These are phyloP conservation scores for Stenodema calcarata DNA, from an alignment of 2,888 invertebrate species.

Conservation along the genomic window DNA sequence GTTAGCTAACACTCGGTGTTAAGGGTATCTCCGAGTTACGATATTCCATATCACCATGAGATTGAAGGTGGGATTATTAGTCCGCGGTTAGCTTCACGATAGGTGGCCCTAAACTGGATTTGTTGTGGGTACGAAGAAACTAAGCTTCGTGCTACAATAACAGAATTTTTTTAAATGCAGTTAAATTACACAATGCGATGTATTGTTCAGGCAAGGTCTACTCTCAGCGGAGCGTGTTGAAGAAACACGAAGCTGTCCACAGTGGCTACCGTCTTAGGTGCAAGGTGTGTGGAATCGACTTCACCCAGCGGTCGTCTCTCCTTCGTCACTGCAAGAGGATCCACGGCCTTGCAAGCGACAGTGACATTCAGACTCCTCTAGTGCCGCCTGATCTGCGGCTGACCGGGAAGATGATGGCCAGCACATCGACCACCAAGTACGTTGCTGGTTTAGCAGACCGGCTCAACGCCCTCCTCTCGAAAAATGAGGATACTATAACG, in stretches of 20 bases:
- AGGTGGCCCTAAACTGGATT: too few species aligned
- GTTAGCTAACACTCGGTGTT: too few species aligned
- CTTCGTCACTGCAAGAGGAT: conserved; percentile 58
- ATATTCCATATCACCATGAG: too few species aligned
- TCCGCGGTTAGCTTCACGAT: too few species aligned
- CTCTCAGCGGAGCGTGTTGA: conserved; percentile 55
- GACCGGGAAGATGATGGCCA: neutral
- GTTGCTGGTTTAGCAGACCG: conserved; percentile 19
- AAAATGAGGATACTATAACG: neutral
- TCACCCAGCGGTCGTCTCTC: conserved; percentile 58
- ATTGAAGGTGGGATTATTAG: too few species aligned
- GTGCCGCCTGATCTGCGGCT: conserved; percentile 12
- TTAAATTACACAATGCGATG: too few species aligned
- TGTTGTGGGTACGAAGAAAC: too few species aligned
- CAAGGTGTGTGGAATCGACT: conserved; percentile 58
- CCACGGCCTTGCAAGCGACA: conserved; percentile 51
- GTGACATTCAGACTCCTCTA: conserved; percentile 28
- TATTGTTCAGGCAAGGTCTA: conserved; percentile 28
- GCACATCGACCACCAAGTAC: neutral
- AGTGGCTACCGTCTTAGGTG: conserved; percentile 57
- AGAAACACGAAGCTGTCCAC: conserved; percentile 57
- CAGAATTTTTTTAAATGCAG: too few species aligned
- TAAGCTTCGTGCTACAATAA: too few species aligned
- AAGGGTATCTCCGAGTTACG: too few species aligned
- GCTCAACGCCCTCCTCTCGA: neutral